A percentile compares a stretch with the other conserved stretches of the same genome.
These are phyloP conservation scores for Centropyge bicolor DNA, from an alignment of 2,797 vertebrate species.

Conservation along the genomic window DNA sequence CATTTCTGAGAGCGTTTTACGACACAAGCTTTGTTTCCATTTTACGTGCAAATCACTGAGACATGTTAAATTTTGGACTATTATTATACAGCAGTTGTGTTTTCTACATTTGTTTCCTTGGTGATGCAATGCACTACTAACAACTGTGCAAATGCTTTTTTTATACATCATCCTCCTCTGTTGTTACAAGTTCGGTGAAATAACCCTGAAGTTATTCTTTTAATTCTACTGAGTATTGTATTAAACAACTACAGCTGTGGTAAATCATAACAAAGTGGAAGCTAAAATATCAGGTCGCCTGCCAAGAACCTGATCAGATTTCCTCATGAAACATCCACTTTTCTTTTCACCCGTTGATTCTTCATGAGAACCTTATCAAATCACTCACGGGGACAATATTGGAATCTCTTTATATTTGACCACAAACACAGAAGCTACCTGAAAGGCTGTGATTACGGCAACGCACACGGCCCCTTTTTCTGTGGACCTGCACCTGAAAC, in stretches of 20 bases:
- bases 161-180: neutral
- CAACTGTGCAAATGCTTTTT: neutral
- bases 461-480: slow-evolving; percentile 35
- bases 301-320: slow-evolving; percentile 39
- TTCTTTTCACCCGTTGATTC: slow-evolving; percentile 3
- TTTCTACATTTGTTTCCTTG: neutral
- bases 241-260: slow-evolving; percentile 30
- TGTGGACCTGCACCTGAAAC: slow-evolving; percentile 62
- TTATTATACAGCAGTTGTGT: neutral
- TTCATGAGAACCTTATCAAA: slow-evolving; percentile 27
- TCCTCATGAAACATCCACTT: slow-evolving; percentile 18
- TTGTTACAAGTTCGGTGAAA: neutral
- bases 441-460: slow-evolving; percentile 46
- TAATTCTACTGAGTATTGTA: neutral
- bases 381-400: slow-evolving; percentile 22
- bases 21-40: slow-evolving; percentile 5
- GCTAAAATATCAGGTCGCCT: slow-evolving; percentile 25
- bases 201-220: neutral
- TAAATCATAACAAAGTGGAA: slow-evolving; percentile 11
- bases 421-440: slow-evolving; percentile 31
- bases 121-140: neutral
- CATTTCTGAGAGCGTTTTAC: slow-evolving; percentile 42
- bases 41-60: neutral
- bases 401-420: slow-evolving; percentile 46
- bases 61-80: slow-evolving; percentile 8